Percentiles rank a stretch among this genome's conserved stretches.
Evolutionary conservation across 2,888 invertebrate genomes (phyloP).

Genomic region (Phengaris arion): DNA sequence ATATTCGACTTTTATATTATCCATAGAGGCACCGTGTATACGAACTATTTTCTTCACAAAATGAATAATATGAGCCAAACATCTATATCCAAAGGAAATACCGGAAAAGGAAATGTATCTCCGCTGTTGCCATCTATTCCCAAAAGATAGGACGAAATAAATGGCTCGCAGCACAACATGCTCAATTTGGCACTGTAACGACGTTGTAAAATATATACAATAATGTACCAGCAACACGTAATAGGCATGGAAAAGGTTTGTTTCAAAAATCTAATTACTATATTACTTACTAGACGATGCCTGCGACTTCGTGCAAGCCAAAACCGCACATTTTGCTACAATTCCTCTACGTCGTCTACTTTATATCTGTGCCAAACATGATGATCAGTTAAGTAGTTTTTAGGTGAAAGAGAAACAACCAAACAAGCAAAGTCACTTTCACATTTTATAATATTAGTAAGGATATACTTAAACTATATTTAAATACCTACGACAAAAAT

Average conservation of each 20-base stretch:
- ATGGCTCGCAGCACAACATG: slow-evolving; percentile 24
- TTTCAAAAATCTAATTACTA: not conserved
- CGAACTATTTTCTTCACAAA: slow-evolving; percentile 1
- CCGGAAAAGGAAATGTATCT: slow-evolving; percentile 26
- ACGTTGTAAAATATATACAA: slow-evolving; percentile 7
- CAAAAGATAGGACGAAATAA: slow-evolving; percentile 21
- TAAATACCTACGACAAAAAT: no score
- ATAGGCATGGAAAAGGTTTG: not conserved
- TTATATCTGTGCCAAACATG: no score
- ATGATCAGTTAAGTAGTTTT: no score
- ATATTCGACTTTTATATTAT: slow-evolving; percentile 2
- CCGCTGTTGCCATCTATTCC: slow-evolving; percentile 20
- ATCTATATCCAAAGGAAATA: slow-evolving; percentile 15
- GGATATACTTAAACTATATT: no score
- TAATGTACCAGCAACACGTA: not conserved
- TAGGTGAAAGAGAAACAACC: no score
- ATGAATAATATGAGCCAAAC: slow-evolving; percentile 13
- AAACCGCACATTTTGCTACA: no score
- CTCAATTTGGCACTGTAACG: slow-evolving; percentile 22
- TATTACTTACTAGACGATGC: no score
- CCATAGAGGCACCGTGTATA: slow-evolving; percentile 32
- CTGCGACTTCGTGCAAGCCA: no score
- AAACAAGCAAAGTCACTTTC: no score
- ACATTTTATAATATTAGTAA: no score
- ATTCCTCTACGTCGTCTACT: no score